Conservation (phyloP, 1,140 invertebrate genomes). For the Drosophila tani region DNA sequence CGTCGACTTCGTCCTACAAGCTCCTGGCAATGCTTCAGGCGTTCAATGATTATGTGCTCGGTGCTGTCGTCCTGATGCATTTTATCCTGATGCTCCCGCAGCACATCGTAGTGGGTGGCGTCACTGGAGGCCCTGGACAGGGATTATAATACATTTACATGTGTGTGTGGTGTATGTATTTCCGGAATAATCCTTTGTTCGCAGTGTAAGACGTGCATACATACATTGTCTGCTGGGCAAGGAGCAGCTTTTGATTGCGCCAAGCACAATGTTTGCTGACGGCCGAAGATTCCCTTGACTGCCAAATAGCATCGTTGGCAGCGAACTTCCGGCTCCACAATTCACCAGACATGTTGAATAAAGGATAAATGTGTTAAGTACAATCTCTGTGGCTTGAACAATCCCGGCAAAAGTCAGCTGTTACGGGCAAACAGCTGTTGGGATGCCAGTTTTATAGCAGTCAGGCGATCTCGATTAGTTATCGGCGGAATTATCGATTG, state of each 20-base stretch:
- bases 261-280: slow-evolving; percentile 45
- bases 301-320: slow-evolving; percentile 37
- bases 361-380: too few species aligned
- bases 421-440: too few species aligned
- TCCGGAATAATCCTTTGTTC: too few species aligned
- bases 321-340: slow-evolving; percentile 17
- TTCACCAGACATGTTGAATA: slow-evolving; percentile 7
- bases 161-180: background rate
- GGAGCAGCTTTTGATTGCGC: slow-evolving; percentile 53
- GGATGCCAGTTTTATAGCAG: too few species aligned
- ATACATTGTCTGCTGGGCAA: slow-evolving; percentile 49
- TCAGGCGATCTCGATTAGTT: too few species aligned
- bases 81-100: slow-evolving; percentile 44
- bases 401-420: too few species aligned
- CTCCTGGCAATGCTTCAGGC: slow-evolving; percentile 36
- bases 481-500: too few species aligned
- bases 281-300: background rate
- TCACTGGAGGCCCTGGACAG: slow-evolving; percentile 9
- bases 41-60: slow-evolving; percentile 1
- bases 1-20: slow-evolving; percentile 8
- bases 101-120: background rate
- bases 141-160: background rate
- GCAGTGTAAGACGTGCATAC: background rate
- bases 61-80: background rate
- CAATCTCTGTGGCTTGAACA: too few species aligned